A percentile compares a stretch with the other conserved stretches of the same genome.
Evolutionary conservation across 2,113 vertebrate species (phyloP).

Genomic region (Pelodiscus sinensis): DNA sequence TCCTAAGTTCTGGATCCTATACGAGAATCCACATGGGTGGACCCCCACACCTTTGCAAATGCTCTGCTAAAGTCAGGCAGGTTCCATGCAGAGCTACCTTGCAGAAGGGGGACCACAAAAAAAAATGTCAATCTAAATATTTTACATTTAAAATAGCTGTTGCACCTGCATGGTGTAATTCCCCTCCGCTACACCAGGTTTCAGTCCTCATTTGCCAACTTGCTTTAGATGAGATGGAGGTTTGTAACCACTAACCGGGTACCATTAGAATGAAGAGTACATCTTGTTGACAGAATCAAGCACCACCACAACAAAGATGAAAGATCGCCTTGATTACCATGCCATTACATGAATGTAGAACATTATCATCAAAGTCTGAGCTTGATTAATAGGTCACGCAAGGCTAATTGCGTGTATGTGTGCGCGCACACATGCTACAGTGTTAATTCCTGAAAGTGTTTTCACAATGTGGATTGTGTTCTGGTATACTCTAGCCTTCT

Average conservation of each 20-base stretch:
- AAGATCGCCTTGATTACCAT: slow-evolving; percentile 47
- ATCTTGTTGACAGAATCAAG: background rate
- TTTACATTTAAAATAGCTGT: background rate
- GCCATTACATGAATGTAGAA: slow-evolving; percentile 7
- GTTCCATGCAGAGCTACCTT: background rate
- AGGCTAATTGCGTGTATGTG: slow-evolving; percentile 20
- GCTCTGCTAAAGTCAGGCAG: background rate
- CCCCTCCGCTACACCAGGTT: rapidly evolving
- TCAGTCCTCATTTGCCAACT: rapidly evolving
- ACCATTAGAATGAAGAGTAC: background rate
- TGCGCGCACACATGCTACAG: background rate
- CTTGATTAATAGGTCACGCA: slow-evolving; percentile 60
- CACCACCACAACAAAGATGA: background rate
- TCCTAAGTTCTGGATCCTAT: background rate
- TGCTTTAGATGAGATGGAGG: rapidly evolving
- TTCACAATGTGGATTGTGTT: background rate
- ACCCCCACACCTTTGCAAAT: background rate
- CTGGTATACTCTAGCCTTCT: background rate
- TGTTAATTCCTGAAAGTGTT: background rate
- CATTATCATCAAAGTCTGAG: background rate
- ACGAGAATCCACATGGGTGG: background rate
- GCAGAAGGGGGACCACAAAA: background rate
- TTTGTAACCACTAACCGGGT: background rate
- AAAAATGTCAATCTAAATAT: slow-evolving; percentile 28
- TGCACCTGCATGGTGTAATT: background rate